A percentile compares a stretch with the other conserved stretches of the same genome.
Conservation (phyloP, 2,797 vertebrate genomes). For the Anguilla obscura region DNA sequence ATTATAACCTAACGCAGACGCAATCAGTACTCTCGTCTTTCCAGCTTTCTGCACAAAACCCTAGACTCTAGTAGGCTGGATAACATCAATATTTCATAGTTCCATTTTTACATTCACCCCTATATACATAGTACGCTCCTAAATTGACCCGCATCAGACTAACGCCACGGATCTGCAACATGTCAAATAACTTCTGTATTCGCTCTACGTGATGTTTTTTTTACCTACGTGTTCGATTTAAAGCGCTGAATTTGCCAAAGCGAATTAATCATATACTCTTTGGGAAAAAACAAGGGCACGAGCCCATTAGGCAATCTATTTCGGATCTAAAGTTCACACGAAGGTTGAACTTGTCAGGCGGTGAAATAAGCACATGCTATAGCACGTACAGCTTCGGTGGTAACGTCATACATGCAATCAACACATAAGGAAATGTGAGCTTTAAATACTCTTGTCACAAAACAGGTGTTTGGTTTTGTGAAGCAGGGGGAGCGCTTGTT, state of each 20-base stretch:
- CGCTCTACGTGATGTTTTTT: background rate
- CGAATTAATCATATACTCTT: conserved; percentile 1
- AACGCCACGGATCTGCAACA: background rate
- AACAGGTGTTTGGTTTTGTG: background rate
- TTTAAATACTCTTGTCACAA: background rate
- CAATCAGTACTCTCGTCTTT: background rate
- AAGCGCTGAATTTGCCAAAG: conserved; percentile 11
- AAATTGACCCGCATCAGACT: background rate
- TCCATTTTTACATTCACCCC: background rate
- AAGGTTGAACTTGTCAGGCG: conserved; percentile 6
- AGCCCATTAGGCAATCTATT: background rate
- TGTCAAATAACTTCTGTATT: background rate
- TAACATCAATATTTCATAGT: conserved; percentile 5
- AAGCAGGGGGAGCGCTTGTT: background rate
- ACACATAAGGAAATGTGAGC: conserved; percentile 1
- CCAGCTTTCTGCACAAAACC: background rate
- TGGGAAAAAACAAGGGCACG: background rate
- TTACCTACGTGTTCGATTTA: conserved; percentile 9
- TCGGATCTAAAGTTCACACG: conserved; percentile 20
- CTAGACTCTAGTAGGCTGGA: background rate
- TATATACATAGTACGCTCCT: background rate
- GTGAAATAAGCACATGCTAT: background rate
- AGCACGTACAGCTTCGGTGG: background rate
- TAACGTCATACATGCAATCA: background rate
- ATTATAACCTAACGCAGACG: background rate